Conservation (phyloP, 2,888 invertebrate genomes). For the Troilus luridus region DNA sequence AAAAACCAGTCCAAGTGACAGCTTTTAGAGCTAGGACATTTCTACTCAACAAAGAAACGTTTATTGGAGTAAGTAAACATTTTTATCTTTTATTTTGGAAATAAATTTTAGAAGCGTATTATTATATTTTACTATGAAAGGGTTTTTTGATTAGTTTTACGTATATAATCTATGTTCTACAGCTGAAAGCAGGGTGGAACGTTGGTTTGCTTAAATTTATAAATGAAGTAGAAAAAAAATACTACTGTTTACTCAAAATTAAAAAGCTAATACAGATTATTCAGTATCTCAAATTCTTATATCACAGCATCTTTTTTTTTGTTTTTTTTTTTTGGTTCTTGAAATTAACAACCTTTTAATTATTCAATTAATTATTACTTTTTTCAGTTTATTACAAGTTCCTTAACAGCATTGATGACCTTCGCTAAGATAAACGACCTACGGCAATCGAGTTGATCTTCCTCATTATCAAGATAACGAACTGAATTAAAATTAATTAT, state of each 20-base stretch:
- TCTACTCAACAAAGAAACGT: slow-evolving; percentile 45
- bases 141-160: too few species aligned
- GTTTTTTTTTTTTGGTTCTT: background rate
- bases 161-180: too few species aligned
- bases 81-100: too few species aligned
- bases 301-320: too few species aligned
- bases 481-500: background rate
- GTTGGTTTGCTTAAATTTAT: too few species aligned
- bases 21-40: slow-evolving; percentile 34
- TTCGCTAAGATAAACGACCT: slow-evolving; percentile 37
- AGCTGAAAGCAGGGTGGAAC: too few species aligned
- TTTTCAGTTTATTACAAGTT: slow-evolving; percentile 46
- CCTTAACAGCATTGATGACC: slow-evolving; percentile 1
- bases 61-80: slow-evolving; percentile 44
- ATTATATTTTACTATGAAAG: too few species aligned
- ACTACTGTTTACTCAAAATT: too few species aligned
- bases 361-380: background rate
- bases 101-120: too few species aligned
- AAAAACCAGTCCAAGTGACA: slow-evolving; percentile 24
- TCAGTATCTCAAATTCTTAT: too few species aligned
- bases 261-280: too few species aligned
- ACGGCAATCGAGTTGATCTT: slow-evolving; percentile 1
- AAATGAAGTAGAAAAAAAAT: too few species aligned
- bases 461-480: background rate
- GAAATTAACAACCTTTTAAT: background rate